Evolutionary conservation across 2,797 vertebrate genomes (phyloP).

Genomic region (Mormyrops boulengeri): DNA sequence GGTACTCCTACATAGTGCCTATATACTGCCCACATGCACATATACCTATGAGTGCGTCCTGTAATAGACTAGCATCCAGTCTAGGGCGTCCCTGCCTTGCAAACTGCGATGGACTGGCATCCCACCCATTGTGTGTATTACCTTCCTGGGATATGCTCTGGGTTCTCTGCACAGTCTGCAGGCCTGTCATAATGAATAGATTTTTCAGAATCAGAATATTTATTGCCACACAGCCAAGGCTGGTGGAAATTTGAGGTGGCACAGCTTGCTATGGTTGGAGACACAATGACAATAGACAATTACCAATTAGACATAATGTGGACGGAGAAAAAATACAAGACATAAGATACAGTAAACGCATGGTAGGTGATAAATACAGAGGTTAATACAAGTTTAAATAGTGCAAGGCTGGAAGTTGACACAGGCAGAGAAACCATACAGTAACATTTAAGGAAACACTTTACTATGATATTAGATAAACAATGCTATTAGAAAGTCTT

Average conservation of each 20-base stretch:
- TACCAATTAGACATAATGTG: neutral
- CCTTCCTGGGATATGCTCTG: neutral
- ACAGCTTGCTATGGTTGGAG: neutral
- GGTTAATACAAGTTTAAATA: neutral
- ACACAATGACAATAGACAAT: neutral
- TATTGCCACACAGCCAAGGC: neutral
- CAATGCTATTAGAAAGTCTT: neutral
- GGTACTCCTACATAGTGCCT: neutral
- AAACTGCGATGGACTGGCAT: neutral
- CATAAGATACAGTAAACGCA: neutral
- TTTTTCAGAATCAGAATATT: neutral
- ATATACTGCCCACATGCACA: neutral
- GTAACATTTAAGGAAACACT: neutral
- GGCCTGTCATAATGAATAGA: neutral
- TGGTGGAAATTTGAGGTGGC: neutral
- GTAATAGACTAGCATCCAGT: neutral
- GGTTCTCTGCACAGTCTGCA: neutral
- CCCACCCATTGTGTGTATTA: neutral
- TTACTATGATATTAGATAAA: neutral
- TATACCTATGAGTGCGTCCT: neutral
- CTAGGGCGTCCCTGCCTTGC: neutral
- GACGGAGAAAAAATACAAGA: neutral
- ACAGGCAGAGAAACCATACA: neutral
- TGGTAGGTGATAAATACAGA: neutral
- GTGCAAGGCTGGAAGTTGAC: neutral